phyloP scores from a whole-genome alignment of 2,797 vertebrate genomes.

The Selene dorsalis region DNA sequence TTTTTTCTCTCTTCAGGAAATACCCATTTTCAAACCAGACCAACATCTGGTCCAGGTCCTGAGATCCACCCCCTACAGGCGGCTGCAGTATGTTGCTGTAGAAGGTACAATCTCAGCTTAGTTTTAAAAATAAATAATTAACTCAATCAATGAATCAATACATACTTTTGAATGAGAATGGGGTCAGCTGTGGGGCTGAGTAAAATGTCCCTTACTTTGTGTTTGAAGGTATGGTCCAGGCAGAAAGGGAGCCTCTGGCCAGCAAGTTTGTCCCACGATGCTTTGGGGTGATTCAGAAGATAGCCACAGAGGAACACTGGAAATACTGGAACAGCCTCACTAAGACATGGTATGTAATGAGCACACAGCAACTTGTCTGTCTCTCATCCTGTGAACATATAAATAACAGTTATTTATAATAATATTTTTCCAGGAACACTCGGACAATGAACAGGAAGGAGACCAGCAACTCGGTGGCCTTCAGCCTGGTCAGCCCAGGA shows the following conservation, averaged over 20 bases:
- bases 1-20: slow-evolving; percentile 68
- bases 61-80: slow-evolving; percentile 66
- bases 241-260: slow-evolving; percentile 78
- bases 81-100: slow-evolving; percentile 83
- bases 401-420: neutral
- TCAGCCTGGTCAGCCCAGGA: slow-evolving; percentile 77
- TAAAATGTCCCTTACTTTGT: neutral
- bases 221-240: slow-evolving; percentile 77
- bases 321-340: slow-evolving; percentile 77
- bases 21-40: slow-evolving; percentile 81
- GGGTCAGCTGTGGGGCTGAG: neutral
- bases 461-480: slow-evolving; percentile 78
- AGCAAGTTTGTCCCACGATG: slow-evolving; percentile 80
- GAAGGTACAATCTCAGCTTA: slow-evolving; percentile 75
- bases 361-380: neutral
- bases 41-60: slow-evolving; percentile 76
- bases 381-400: neutral
- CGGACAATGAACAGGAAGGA: slow-evolving; percentile 70
- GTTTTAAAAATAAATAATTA: neutral
- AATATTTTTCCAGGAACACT: slow-evolving; percentile 70
- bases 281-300: slow-evolving; percentile 83
- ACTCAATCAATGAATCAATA: neutral
- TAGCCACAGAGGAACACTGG: slow-evolving; percentile 74
- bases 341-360: slow-evolving; percentile 71
- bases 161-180: neutral